These are phyloP conservation scores for Ondatra zibethicus DNA, from an alignment of 2,113 vertebrate genomes.

Conservation along the genomic window DNA sequence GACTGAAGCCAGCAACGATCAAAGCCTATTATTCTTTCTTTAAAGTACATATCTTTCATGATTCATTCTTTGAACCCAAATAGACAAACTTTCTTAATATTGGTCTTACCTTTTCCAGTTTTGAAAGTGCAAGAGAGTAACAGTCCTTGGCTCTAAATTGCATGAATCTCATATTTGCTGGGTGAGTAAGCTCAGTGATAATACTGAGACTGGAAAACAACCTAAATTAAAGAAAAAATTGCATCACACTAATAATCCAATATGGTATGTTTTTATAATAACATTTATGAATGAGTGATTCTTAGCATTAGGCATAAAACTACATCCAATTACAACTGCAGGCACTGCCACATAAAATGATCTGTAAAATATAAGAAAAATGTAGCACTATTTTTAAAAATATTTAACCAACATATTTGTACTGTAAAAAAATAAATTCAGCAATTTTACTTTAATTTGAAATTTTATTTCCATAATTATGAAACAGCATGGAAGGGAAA, in stretches of 20 bases:
- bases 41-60: neutral
- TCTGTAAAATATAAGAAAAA: conserved; percentile 38
- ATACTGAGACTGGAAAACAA: conserved; percentile 98
- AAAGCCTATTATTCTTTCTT: neutral
- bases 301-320: neutral
- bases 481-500: neutral
- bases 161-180: conserved; percentile 99
- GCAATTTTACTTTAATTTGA: conserved; percentile 59
- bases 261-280: neutral
- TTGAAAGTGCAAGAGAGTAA: conserved; percentile 97
- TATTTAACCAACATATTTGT: conserved; percentile 59
- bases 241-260: conserved; percentile 61
- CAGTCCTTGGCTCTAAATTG: conserved; percentile 99
- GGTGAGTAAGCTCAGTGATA: conserved; percentile 98
- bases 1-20: neutral
- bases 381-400: neutral
- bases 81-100: neutral
- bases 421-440: conserved; percentile 55
- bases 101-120: conserved; percentile 95
- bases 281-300: conserved; percentile 58
- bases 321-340: conserved; percentile 27
- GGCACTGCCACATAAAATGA: conserved; percentile 18
- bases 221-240: conserved; percentile 83
- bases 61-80: neutral
- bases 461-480: conserved; percentile 25